Percentiles rank a stretch among this genome's conserved stretches.
Conservation (phyloP, 2,797 vertebrate genomes). For the Tiaroga cobitis region DNA sequence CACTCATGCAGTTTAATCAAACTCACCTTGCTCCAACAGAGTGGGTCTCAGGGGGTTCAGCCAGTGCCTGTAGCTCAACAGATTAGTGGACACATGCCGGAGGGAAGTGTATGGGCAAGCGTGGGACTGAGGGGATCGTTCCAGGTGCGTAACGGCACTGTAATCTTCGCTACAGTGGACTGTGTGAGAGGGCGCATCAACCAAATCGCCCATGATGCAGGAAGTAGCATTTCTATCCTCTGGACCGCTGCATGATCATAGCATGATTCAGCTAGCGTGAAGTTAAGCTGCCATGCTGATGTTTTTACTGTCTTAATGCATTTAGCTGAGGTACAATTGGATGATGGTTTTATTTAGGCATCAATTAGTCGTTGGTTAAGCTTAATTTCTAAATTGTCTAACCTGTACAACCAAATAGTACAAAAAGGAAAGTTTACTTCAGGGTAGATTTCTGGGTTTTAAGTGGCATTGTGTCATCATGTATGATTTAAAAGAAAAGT, state of each 20-base stretch:
- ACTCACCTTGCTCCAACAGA: constrained; percentile 79
- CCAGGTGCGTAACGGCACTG: constrained; percentile 81
- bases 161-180: constrained; percentile 83
- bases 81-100: constrained; percentile 86
- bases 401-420: neutral
- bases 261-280: neutral
- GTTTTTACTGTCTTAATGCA: neutral
- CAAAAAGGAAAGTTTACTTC: neutral
- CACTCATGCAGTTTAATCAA: constrained; percentile 86
- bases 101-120: constrained; percentile 85
- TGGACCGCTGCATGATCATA: constrained; percentile 81
- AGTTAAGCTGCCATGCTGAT: neutral
- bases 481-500: neutral
- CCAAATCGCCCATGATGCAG: constrained; percentile 84
- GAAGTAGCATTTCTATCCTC: constrained; percentile 83
- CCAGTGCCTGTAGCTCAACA: constrained; percentile 81
- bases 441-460: neutral
- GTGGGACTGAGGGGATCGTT: constrained; percentile 83
- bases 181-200: constrained; percentile 88
- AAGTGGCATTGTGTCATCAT: neutral
- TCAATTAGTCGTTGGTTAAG: neutral
- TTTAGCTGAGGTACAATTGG: neutral
- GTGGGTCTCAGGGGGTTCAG: constrained; percentile 64
- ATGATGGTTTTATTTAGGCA: neutral
- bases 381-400: neutral